These are phyloP conservation scores for Clarias laeviceps DNA, from an alignment of 2,797 vertebrate species.

Conservation along the genomic window DNA sequence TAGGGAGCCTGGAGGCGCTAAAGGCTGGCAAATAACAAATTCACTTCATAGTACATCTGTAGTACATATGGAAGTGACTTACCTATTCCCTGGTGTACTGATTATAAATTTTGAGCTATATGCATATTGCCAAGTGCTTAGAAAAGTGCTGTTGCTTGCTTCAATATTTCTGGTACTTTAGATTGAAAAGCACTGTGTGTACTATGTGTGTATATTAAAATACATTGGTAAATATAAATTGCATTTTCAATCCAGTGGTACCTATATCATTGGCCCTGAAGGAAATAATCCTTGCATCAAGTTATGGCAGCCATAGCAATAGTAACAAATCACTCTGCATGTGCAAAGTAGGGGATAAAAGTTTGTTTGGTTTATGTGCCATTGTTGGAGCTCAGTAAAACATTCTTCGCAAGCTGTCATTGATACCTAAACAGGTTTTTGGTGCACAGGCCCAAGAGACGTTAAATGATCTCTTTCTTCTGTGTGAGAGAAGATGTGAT, in stretches of 20 bases:
- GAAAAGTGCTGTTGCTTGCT: neutral
- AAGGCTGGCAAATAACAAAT: neutral
- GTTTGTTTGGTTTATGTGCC: neutral
- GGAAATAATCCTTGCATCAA: neutral
- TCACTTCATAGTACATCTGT: neutral
- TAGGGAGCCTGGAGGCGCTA: neutral
- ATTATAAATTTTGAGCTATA: neutral
- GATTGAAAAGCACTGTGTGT: neutral
- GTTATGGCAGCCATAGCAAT: neutral
- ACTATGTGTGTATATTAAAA: neutral
- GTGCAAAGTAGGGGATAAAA: neutral
- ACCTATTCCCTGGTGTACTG: neutral
- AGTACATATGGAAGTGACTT: neutral
- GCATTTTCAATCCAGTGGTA: neutral
- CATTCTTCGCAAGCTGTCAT: neutral
- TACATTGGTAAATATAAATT: neutral
- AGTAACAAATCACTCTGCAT: neutral
- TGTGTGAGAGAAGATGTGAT: neutral
- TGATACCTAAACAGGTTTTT: neutral
- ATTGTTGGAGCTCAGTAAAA: neutral
- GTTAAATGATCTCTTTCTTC: neutral
- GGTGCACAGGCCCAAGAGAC: neutral
- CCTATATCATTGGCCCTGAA: neutral
- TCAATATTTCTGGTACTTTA: neutral
- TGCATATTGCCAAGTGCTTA: neutral